These are phyloP conservation scores for Trialeurodes vaporariorum DNA, from an alignment of 1,140 invertebrate genomes.

Conservation along the genomic window DNA sequence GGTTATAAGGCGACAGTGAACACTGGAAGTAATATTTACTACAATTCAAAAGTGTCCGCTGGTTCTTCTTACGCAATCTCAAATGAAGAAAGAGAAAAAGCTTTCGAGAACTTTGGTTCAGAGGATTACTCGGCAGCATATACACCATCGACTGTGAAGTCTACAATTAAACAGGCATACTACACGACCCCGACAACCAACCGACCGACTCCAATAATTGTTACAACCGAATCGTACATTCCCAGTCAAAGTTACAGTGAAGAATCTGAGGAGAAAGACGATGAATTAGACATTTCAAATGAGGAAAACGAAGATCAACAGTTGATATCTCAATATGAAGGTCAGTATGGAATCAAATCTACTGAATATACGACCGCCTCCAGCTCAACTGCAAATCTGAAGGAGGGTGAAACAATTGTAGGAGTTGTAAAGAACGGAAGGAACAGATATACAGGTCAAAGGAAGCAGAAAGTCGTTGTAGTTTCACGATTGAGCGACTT, in stretches of 20 bases:
- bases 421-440: conserved; percentile 24
- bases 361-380: conserved; percentile 7
- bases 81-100: too few relatives aligned
- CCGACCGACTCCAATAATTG: not conserved
- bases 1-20: not conserved
- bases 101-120: not conserved
- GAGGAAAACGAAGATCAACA: conserved; percentile 17
- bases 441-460: conserved; percentile 11
- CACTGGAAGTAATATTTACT: not conserved
- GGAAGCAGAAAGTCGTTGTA: conserved; percentile 39
- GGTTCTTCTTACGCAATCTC: not conserved
- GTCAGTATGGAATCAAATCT: not conserved
- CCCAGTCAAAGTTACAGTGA: conserved; percentile 35
- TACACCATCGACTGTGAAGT: not conserved
- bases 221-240: not conserved
- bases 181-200: not conserved
- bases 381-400: conserved; percentile 20
- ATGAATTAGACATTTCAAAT: conserved; percentile 18
- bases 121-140: not conserved
- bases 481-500: conserved; percentile 46
- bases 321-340: not conserved
- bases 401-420: conserved; percentile 24
- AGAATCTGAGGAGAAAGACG: conserved; percentile 29
- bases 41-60: too few relatives aligned
- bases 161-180: not conserved